Percentiles rank a stretch among this genome's conserved stretches.
phyloP scores from a whole-genome alignment of 2,888 invertebrate genomes.

The Lypha dubia region DNA sequence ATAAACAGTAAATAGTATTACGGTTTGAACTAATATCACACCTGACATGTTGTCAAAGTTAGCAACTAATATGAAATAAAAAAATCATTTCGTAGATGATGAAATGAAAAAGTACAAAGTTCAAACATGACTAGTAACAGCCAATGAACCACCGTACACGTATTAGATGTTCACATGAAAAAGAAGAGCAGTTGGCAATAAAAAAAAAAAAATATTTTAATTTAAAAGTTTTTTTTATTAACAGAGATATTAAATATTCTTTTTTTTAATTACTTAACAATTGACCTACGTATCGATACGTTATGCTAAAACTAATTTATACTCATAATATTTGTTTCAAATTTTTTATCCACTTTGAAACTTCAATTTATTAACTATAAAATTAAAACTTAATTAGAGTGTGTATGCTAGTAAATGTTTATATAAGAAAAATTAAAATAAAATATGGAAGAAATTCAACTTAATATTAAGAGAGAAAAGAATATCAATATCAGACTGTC shows the following conservation, averaged over 20 bases:
- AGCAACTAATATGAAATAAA: constrained; percentile 6
- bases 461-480: no score
- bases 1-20: constrained; percentile 44
- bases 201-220: background rate
- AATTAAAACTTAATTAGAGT: background rate
- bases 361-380: background rate
- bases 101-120: constrained; percentile 6
- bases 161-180: background rate
- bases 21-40: constrained; percentile 52
- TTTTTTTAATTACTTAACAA: background rate
- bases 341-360: background rate
- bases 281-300: background rate
- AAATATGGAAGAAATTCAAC: no score
- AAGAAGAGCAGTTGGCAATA: background rate
- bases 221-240: background rate
- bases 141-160: no score
- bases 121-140: constrained; percentile 17
- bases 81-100: background rate
- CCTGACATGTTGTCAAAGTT: constrained; percentile 59
- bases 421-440: no score
- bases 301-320: background rate
- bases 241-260: background rate
- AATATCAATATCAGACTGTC: no score
- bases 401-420: no score
- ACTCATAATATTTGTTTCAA: background rate